These are phyloP conservation scores for Momotus momota DNA, from an alignment of 2,797 vertebrate species.

Conservation along the genomic window DNA sequence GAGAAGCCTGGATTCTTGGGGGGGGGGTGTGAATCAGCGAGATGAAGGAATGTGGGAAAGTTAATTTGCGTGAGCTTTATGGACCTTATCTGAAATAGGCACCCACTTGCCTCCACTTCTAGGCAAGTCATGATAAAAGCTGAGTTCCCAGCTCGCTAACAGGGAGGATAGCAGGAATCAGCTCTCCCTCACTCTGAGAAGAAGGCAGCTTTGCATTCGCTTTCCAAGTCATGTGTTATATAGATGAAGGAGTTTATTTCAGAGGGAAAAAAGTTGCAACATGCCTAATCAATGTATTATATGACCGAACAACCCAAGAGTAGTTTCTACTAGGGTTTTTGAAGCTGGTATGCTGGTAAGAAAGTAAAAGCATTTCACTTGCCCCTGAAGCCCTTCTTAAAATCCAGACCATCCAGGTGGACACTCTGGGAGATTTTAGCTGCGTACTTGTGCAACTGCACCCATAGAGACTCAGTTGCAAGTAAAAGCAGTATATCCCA, in stretches of 20 bases:
- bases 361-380: not conserved
- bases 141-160: not conserved
- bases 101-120: not conserved
- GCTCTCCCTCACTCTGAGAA: not conserved
- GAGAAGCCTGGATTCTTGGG: constrained; percentile 3
- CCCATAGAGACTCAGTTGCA: not conserved
- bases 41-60: constrained; percentile 12
- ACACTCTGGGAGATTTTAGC: not conserved
- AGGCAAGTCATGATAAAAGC: not conserved
- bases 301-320: not conserved
- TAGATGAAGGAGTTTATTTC: not conserved
- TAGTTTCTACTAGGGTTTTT: not conserved
- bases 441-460: not conserved
- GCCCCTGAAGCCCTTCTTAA: not conserved
- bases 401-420: not conserved
- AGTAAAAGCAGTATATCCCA: not conserved
- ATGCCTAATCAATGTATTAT: not conserved
- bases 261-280: not conserved
- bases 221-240: not conserved
- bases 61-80: constrained; percentile 6
- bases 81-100: not conserved
- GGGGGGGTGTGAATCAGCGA: not conserved
- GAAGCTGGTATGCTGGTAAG: not conserved
- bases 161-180: not conserved
- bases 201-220: not conserved